Evolutionary conservation across 2,888 invertebrate species (phyloP), one percentile per base, ranked within the genome.

Genomic region (Hydrotaea diabolus): DNA sequence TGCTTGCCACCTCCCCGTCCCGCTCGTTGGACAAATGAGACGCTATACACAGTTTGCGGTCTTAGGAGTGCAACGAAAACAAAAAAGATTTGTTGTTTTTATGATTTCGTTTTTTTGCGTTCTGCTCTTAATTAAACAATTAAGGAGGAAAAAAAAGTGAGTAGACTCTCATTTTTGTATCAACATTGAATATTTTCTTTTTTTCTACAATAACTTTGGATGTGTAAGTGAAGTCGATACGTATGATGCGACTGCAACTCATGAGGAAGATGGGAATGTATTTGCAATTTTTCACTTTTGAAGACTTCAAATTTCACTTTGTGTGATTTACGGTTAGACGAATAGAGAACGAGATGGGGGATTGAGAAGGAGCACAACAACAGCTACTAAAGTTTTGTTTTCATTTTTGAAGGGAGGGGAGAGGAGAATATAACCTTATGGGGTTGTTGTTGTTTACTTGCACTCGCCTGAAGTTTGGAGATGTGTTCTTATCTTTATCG

Each of bases 111-210:
- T 31, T 31, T 31, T 39, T 66, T 66, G 17, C 23, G 39, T 73
- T 73, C 46, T 74, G 55, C 55, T 73, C 57, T 74, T 74, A 74
- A 59, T 74, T 74, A 59, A 74, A 74, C 74, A 74, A 74, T 62
- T 74, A 31, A 31, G 31, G 31, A 31, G 31, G 3, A 31, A 31
- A 31, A n/a, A 31, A 55, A 69, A 46, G 69, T 69, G 69, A 69
- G 39, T 46, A 69, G 69, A 43, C 21, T 39, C 7, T 46, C 8
- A 36, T 8, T 66, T 66, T 64, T 9, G n/a, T 66, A 19, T 66
- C 1, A 26, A 26, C 59, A 15, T 3, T 26, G 21, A 59, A 23
- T 59, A 23, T 23, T 26, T 23, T 11, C 17, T n/a, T 4, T 49
- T 49, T 1, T 55, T 21, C 21, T 7, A 55, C 5, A 36, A 66